Percentiles rank a stretch among this genome's conserved stretches.
These are phyloP conservation scores for Pristionchus exspectatus DNA, from an alignment of 2,888 invertebrate species.

Conservation along the genomic window DNA sequence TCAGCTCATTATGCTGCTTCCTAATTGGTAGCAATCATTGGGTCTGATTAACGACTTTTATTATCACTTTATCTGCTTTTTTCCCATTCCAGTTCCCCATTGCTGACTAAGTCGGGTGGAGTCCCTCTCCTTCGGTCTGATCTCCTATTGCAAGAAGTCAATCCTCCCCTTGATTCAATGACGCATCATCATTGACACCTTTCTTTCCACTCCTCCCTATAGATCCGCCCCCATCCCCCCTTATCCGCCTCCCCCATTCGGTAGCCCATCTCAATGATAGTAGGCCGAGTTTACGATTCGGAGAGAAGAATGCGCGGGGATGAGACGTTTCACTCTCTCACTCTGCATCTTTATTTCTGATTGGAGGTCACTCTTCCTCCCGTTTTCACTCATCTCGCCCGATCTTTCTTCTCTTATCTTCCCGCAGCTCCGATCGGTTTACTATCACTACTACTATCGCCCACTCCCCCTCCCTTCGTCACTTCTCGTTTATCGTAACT, in stretches of 20 bases:
- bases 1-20: not conserved
- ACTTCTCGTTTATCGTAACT: not conserved
- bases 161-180: not conserved
- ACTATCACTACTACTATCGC: not conserved
- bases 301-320: not conserved
- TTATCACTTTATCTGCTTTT: conserved; percentile 29
- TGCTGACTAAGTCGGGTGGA: conserved; percentile 24
- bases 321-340: conserved; percentile 48
- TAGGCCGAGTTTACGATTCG: conserved; percentile 47
- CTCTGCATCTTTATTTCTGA: conserved; percentile 13
- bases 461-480: not conserved
- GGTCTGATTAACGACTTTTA: conserved; percentile 28
- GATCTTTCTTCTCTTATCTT: not conserved
- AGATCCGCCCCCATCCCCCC: not conserved
- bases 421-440: not conserved
- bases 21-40: conserved; percentile 1
- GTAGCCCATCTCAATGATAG: conserved; percentile 43
- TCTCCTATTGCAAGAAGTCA: conserved; percentile 3
- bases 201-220: not conserved
- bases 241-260: not conserved
- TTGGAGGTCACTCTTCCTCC: conserved; percentile 52
- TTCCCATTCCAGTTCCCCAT: not conserved
- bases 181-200: conserved; percentile 29
- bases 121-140: not conserved
- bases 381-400: conserved; percentile 47